Conservation (phyloP, 2,113 vertebrate species). For the Hydrolagus affinis region DNA sequence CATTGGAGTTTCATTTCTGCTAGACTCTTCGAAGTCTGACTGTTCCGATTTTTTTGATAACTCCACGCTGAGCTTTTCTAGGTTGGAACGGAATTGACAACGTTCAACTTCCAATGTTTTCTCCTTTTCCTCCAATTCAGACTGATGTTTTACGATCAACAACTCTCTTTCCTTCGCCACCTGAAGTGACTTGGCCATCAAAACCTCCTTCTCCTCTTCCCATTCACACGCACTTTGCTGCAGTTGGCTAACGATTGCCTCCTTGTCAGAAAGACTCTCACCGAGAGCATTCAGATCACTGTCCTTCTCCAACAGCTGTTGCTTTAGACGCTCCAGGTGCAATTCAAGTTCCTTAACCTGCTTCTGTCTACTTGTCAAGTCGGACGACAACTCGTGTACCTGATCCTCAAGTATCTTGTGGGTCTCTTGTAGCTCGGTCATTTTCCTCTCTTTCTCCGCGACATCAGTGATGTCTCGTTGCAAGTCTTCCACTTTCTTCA, state of each 20-base stretch:
- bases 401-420: constrained; percentile 39
- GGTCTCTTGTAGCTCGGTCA: constrained; percentile 41
- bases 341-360: constrained; percentile 45
- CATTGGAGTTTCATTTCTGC: constrained; percentile 1
- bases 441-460: constrained; percentile 42
- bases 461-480: constrained; percentile 54
- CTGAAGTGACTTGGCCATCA: constrained; percentile 46
- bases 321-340: constrained; percentile 46
- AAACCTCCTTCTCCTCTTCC: constrained; percentile 50
- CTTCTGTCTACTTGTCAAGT: constrained; percentile 42
- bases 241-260: constrained; percentile 41
- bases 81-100: constrained; percentile 42
- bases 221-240: constrained; percentile 41
- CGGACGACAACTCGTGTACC: constrained; percentile 46
- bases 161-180: constrained; percentile 50
- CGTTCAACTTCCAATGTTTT: constrained; percentile 45
- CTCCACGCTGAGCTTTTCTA: constrained; percentile 53
- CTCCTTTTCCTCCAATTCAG: constrained; percentile 45
- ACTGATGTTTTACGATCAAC: constrained; percentile 48
- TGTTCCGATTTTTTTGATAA: constrained; percentile 43
- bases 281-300: constrained; percentile 43
- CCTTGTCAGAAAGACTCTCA: constrained; percentile 42
- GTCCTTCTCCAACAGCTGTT: constrained; percentile 54
- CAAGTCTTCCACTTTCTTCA: constrained; percentile 61
- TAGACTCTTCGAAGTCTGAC: constrained; percentile 36